phyloP scores from a whole-genome alignment of 2,797 vertebrate genomes.

The Telmatherina bonti region DNA sequence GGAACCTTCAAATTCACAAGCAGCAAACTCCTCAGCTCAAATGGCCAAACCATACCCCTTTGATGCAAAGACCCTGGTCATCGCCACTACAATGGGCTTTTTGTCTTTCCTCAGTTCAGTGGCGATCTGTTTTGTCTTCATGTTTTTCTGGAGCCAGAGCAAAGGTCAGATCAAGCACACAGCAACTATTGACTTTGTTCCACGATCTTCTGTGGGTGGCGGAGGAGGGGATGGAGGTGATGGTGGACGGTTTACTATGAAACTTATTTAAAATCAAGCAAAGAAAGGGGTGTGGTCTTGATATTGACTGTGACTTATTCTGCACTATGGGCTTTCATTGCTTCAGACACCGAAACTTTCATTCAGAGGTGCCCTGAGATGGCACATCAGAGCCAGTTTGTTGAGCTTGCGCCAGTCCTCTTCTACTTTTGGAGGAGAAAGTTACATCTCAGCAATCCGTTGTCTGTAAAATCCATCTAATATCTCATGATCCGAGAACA shows the following conservation, averaged over 20 bases:
- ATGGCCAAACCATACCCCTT: constrained; percentile 82
- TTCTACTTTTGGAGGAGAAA: constrained; percentile 49
- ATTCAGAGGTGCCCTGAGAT: constrained; percentile 27
- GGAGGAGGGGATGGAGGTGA: constrained; percentile 79
- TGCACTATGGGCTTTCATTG: background rate
- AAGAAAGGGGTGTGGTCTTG: constrained; percentile 1
- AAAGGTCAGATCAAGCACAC: constrained; percentile 91
- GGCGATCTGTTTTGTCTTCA: constrained; percentile 90
- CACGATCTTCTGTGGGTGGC: constrained; percentile 82
- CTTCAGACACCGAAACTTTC: constrained; percentile 20
- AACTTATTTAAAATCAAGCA: constrained; percentile 81
- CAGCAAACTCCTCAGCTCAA: constrained; percentile 78
- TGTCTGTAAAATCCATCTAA: constrained; percentile 42
- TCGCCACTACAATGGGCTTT: constrained; percentile 90
- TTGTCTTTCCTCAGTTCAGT: constrained; percentile 93
- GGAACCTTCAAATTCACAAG: constrained; percentile 74
- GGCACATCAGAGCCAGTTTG: constrained; percentile 28
- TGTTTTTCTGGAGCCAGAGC: constrained; percentile 93
- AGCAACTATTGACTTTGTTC: constrained; percentile 89
- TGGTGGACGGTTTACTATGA: constrained; percentile 85
- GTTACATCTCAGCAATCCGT: constrained; percentile 39
- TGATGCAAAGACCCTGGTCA: constrained; percentile 87
- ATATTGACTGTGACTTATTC: constrained; percentile 17
- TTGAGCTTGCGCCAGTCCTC: constrained; percentile 21
- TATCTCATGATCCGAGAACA: constrained; percentile 42